A percentile compares a stretch with the other conserved stretches of the same genome.
Conservation (phyloP, 92 coral and sea anemone species). For the Paramuricea clavata region DNA sequence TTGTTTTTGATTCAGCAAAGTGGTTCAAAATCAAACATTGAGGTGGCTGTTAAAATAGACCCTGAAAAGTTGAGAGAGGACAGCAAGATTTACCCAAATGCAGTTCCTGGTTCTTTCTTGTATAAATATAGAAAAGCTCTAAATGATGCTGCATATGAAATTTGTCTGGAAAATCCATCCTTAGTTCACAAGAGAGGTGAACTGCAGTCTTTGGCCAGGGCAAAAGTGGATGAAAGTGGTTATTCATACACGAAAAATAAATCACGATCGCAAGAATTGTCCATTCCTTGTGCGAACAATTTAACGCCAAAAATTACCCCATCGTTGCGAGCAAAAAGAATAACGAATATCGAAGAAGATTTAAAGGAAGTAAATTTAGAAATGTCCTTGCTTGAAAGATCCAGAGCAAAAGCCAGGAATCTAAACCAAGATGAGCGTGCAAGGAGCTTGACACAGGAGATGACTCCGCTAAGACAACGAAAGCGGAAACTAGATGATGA, state of each 20-base stretch:
- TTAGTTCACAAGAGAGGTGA: conserved; percentile 56
- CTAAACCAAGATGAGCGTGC: conserved; percentile 55
- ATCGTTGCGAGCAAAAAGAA: conserved; percentile 61
- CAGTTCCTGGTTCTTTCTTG: conserved; percentile 63
- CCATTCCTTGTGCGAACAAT: too few relatives aligned
- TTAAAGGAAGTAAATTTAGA: conserved; percentile 28
- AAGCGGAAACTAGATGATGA: conserved; percentile 55
- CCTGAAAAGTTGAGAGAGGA: conserved; percentile 63
- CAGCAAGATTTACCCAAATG: conserved; percentile 62
- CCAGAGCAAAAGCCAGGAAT: conserved; percentile 55
- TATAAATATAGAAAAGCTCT: conserved; percentile 60
- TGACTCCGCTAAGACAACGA: conserved; percentile 48
- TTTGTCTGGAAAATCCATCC: conserved; percentile 61
- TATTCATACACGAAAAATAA: conserved; percentile 62
- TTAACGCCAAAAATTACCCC: too few relatives aligned
- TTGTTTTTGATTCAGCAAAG: too few relatives aligned
- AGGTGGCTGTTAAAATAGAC: conserved; percentile 52
- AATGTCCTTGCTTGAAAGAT: conserved; percentile 55
- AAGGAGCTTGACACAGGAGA: conserved; percentile 55
- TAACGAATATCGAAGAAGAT: conserved; percentile 63
- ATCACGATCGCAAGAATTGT: conserved; percentile 58
- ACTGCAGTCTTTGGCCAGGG: conserved; percentile 62
- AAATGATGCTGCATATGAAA: conserved; percentile 68
- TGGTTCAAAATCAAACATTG: background rate
- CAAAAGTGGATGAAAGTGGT: conserved; percentile 62